These are phyloP conservation scores for Narcine bancroftii DNA, from an alignment of 2,113 vertebrate species.

Conservation along the genomic window DNA sequence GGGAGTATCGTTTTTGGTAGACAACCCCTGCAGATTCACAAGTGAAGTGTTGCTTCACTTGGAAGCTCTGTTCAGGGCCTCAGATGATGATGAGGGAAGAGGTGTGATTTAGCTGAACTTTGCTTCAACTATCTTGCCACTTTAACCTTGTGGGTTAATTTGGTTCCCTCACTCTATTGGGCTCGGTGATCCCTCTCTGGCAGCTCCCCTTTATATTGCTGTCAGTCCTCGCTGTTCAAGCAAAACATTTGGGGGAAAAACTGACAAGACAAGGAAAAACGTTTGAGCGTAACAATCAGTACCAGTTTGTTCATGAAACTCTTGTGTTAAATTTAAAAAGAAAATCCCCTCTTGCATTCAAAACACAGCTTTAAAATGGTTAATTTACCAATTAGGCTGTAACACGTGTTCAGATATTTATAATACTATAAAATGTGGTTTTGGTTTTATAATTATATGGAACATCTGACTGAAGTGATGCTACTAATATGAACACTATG, in stretches of 20 bases:
- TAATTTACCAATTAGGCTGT: too few species aligned
- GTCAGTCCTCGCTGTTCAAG: slow-evolving; percentile 10
- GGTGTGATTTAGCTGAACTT: too few species aligned
- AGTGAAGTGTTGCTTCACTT: too few species aligned
- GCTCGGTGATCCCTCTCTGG: slow-evolving; percentile 1
- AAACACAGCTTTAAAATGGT: neutral
- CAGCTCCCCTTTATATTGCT: neutral
- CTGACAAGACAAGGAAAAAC: neutral
- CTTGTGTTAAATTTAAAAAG: neutral
- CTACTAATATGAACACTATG: slow-evolving; percentile 15
- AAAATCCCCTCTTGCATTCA: too few species aligned
- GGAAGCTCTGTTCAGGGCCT: too few species aligned
- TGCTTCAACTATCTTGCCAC: slow-evolving; percentile 8
- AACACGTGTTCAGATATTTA: neutral
- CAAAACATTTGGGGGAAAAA: slow-evolving; percentile 15
- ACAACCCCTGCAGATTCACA: too few species aligned
- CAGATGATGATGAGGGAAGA: too few species aligned
- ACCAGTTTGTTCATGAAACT: neutral
- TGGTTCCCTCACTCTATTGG: neutral
- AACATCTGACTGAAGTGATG: slow-evolving; percentile 14
- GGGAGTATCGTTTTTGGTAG: too few species aligned
- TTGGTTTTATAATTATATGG: neutral
- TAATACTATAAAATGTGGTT: neutral
- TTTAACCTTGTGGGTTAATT: slow-evolving; percentile 19
- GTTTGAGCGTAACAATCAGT: neutral